A percentile compares a stretch with the other conserved stretches of the same genome.
These are phyloP conservation scores for Camponotus vicinus DNA, from an alignment of 1,140 invertebrate species.

Conservation along the genomic window DNA sequence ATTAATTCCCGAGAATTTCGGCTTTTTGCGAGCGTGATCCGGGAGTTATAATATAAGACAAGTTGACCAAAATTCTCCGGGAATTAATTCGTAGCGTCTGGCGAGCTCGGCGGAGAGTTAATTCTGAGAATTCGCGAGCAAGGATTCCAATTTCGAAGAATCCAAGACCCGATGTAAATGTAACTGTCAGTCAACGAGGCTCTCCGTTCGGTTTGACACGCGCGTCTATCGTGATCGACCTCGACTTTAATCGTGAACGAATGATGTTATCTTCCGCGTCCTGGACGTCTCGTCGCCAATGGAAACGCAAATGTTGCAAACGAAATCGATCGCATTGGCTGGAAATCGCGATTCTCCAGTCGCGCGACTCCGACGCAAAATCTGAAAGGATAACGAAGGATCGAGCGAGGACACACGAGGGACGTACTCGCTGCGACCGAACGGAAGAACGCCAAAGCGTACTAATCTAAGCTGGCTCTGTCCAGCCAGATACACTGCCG, in stretches of 20 bases:
- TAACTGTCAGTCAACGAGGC: slow-evolving; percentile 42
- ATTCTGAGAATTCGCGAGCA: slow-evolving; percentile 41
- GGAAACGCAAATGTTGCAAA: neutral
- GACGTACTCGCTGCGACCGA: neutral
- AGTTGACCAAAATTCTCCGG: neutral
- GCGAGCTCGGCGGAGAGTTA: slow-evolving; percentile 41
- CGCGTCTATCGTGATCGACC: neutral
- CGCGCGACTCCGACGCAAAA: neutral
- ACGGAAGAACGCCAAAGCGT: slow-evolving; percentile 23
- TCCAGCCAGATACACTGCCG: slow-evolving; percentile 5
- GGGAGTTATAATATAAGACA: neutral
- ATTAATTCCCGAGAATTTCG: neutral
- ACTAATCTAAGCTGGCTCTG: slow-evolving; percentile 13
- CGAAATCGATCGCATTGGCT: neutral
- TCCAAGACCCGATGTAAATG: slow-evolving; percentile 21
- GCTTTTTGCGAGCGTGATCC: neutral
- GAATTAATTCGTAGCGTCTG: neutral
- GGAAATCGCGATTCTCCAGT: slow-evolving; percentile 11
- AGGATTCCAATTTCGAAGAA: slow-evolving; percentile 25
- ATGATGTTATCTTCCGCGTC: neutral
- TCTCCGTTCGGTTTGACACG: slow-evolving; percentile 38
- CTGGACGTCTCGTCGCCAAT: slow-evolving; percentile 1
- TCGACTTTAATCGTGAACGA: neutral
- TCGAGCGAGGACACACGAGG: neutral
- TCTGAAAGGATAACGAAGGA: neutral